Evolutionary conservation across 2,888 invertebrate genomes (phyloP), one percentile per base, ranked within the genome.

Genomic region (Brachynemurus nebulosus): DNA sequence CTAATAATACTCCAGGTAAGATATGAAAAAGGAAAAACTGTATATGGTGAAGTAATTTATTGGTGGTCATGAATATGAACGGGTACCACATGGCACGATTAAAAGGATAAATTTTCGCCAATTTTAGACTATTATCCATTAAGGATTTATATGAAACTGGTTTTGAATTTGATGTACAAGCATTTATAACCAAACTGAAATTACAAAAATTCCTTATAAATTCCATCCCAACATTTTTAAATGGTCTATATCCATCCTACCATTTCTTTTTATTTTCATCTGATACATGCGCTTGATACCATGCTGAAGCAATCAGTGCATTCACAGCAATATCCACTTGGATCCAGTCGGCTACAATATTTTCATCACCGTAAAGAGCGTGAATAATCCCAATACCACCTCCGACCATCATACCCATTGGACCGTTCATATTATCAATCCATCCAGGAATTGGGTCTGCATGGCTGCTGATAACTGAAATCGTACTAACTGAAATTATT

Each of bases 371-470:
- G n/a, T 20, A 37, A 12, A 37, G 7, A 20, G 19, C 9, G 12
- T 37, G 37, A 1, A 37, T 4, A 37, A 37, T 20, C 6, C 37
- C 37, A 19, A 37, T 12, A 2, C 37, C 37, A 8, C 37, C 37
- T 7, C 37, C 37, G 2, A 37, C 20, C 2, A 20, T 2, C 20
- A 37, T 19, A 7, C 37, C 20, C n/a, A 18, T 37, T 20, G 37
- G 37, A 11, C 37, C 37, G 20, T 37, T 37, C 8, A 37, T 17
- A n/a, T 18, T 19, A 37, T 37, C 37, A 18, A 37, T 20, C 37
- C 37, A 37, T 18, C 37, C 37, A 20, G 20, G 12, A 17, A 19
- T 12, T 11, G 37, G 37, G 9, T 37, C 37, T 16, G n/a, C n/a
- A n/a, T n/a, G n/a, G n/a, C n/a, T n/a, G n/a, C n/a, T n/a, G n/a